Conservation (phyloP, 35 echinoderm and acorn worm species). For the Lytechinus pictus region DNA sequence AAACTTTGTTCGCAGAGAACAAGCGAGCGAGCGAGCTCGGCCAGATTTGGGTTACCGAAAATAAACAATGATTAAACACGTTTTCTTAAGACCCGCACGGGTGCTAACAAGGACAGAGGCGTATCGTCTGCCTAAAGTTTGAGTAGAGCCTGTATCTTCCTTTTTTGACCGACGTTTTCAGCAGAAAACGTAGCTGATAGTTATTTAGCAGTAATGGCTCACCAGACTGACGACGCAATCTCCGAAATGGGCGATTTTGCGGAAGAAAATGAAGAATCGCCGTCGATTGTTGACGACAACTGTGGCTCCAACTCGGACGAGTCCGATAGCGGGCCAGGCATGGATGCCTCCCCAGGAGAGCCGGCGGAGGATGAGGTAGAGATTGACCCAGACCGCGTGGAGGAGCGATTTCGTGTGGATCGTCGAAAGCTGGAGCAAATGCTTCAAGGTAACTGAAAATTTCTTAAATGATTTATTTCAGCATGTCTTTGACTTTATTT, state of each 20-base stretch:
- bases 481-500: too few relatives aligned
- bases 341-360: not conserved
- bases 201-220: not conserved
- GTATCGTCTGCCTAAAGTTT: not conserved
- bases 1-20: not conserved
- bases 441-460: slow-evolving; percentile 63
- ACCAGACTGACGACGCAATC: slow-evolving; percentile 23
- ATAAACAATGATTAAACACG: not conserved
- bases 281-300: slow-evolving; percentile 29
- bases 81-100: not conserved
- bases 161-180: not conserved
- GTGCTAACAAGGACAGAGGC: not conserved
- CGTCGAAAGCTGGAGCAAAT: slow-evolving; percentile 96
- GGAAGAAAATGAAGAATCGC: not conserved
- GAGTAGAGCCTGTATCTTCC: not conserved
- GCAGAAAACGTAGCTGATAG: not conserved
- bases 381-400: slow-evolving; percentile 76
- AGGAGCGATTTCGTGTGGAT: slow-evolving; percentile 95
- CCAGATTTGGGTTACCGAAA: not conserved
- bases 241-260: slow-evolving; percentile 38
- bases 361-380: not conserved
- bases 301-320: slow-evolving; percentile 48
- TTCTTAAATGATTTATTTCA: too few relatives aligned
- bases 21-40: not conserved
- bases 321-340: slow-evolving; percentile 32